Conservation (phyloP, 2,797 vertebrate species). For the Xenentodon cancila region DNA sequence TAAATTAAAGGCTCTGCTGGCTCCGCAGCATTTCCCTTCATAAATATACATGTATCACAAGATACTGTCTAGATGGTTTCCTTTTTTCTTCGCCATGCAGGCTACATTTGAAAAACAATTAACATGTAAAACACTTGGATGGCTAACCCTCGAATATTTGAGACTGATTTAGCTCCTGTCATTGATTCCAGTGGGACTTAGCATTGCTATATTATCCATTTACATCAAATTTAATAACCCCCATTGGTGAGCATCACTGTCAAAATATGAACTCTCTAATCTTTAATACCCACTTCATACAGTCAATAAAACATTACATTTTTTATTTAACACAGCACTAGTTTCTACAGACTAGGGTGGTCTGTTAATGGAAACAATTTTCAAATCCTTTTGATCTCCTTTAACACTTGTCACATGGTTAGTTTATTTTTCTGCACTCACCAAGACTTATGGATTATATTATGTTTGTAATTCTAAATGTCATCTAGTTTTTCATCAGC, state of each 20-base stretch:
- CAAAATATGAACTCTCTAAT: conserved; percentile 21
- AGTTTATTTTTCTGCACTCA: conserved; percentile 3
- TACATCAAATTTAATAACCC: conserved; percentile 56
- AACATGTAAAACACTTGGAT: conserved; percentile 34
- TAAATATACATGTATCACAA: conserved; percentile 46
- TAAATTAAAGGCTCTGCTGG: conserved; percentile 4
- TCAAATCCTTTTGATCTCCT: no score
- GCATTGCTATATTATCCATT: conserved; percentile 38
- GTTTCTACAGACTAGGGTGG: background rate
- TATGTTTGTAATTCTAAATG: conserved; percentile 33
- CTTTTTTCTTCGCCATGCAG: conserved; percentile 15
- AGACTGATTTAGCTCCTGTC: conserved; percentile 22
- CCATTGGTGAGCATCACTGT: conserved; percentile 37
- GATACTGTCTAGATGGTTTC: background rate
- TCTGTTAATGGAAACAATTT: conserved; percentile 11
- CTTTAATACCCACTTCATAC: conserved; percentile 26
- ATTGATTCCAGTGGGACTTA: conserved; percentile 37
- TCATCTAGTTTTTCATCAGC: conserved; percentile 38
- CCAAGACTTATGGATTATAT: conserved; percentile 4
- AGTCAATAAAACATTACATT: conserved; percentile 7
- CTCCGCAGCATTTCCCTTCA: conserved; percentile 16
- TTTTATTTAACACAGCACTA: background rate
- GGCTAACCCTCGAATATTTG: conserved; percentile 15
- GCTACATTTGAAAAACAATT: conserved; percentile 39
- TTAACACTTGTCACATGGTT: background rate